Base-by-base conservation (phyloP, 2,113 vertebrate species). In the Carettochelys insculpta region DNA sequence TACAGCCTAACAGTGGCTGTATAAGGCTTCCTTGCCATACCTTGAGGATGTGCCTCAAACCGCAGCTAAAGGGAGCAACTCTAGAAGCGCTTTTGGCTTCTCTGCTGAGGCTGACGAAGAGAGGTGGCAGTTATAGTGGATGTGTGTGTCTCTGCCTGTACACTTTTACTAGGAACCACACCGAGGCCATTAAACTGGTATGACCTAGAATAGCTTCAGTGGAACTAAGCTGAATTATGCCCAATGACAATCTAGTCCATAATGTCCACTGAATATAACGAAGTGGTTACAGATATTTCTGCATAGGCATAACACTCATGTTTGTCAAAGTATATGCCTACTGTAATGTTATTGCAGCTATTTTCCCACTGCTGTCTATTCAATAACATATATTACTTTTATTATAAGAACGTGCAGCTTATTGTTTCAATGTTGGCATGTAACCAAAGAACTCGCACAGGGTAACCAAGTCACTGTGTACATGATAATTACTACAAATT, bases 1-100 rank as follows among this genome's bases (percentile, higher is more conserved):
- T 5, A 29, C 79, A 86, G 65, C 77, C 80, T 78, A 6, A 3
- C 85, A 92, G 83, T 68, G 88, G 81, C 53, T 0, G 0, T n/a
- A 73, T 12, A 93, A 84, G 31, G 58, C 58, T 65, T 65, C 31
- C 41, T 25, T 0, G 0, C 47, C 4, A 2, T n/a, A 1, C 0
- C 61, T 87, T 48, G 84, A 34, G 31, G 43, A 27, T 4, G 1
- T 51, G 34, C 75, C 87, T 77, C 1, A 38, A 68, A 38, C 61
- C n/a, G 38, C 61, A 68, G n/a, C 61, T 68, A 68, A 68, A 68
- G 17, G 19, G n/a, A 68, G 61, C 61, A 68, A 68, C n/a, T 38
- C 34, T 68, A 68, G 61, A 17, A 34, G n/a, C 38, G 19, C n/a
- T 9, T 52, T 79, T 41, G 24, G 51, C 76, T 79, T 83, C 31